Percentiles rank a stretch among this genome's conserved stretches.
Evolutionary conservation across 30 jellyfish, hydroid and myxozoan genomes (phyloP).

Genomic region (Hydra vulgaris): DNA sequence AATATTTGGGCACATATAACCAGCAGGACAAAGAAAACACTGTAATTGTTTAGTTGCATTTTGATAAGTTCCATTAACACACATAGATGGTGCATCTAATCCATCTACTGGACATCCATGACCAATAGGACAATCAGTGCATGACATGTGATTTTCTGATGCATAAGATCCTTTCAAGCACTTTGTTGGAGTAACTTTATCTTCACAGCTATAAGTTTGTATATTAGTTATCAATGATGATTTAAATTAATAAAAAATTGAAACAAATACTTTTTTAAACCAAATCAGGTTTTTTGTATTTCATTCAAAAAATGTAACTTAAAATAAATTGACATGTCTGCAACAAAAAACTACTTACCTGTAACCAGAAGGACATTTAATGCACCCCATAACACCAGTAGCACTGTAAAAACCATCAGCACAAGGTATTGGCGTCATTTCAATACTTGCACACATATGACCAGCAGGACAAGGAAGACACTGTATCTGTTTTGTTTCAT

Average conservation of each 20-base stretch:
- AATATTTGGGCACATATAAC: slow-evolving; percentile 35
- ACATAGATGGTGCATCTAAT: slow-evolving; percentile 40
- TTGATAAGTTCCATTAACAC: slow-evolving; percentile 83
- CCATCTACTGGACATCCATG: slow-evolving; percentile 55
- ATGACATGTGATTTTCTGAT: slow-evolving; percentile 38
- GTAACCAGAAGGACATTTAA: slow-evolving; percentile 47
- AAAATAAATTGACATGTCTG: background rate
- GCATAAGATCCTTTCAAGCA: slow-evolving; percentile 44
- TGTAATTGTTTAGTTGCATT: slow-evolving; percentile 42
- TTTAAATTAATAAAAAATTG: background rate
- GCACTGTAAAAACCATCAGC: slow-evolving; percentile 55
- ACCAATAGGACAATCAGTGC: slow-evolving; percentile 67
- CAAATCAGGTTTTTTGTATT: background rate
- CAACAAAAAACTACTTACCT: background rate
- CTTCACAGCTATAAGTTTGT: slow-evolving; percentile 57
- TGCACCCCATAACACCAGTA: slow-evolving; percentile 40
- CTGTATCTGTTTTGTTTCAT: slow-evolving; percentile 38
- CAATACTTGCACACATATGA: slow-evolving; percentile 27
- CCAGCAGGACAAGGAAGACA: slow-evolving; percentile 82
- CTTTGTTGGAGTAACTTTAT: slow-evolving; percentile 23
- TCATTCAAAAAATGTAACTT: background rate
- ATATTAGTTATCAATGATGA: background rate
- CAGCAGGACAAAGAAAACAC: slow-evolving; percentile 71
- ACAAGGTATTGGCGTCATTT: slow-evolving; percentile 46
- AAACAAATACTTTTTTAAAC: background rate